A percentile compares a stretch with the other conserved stretches of the same genome.
phyloP scores from a whole-genome alignment of 2,113 vertebrate species.

The Miniopterus natalensis region DNA sequence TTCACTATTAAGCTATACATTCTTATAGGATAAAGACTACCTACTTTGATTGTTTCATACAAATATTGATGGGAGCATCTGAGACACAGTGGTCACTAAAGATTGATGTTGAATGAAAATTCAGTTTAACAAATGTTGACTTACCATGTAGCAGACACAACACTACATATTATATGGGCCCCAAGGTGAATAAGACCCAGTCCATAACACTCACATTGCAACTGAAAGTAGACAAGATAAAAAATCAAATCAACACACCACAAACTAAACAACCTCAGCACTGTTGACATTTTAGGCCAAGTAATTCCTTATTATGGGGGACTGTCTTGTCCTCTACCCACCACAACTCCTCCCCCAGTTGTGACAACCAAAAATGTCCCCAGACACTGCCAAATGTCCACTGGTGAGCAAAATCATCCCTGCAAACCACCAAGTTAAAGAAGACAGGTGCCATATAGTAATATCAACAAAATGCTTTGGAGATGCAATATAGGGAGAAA shows the following conservation, averaged over 20 bases:
- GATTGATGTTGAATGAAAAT: background rate
- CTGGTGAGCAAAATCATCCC: background rate
- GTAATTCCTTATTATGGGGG: background rate
- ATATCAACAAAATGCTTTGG: background rate
- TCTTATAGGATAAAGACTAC: background rate
- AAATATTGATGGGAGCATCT: background rate
- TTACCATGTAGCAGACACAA: background rate
- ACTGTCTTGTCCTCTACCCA: background rate
- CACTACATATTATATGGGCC: background rate
- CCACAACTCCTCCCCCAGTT: background rate
- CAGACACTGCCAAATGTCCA: background rate
- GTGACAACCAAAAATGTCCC: background rate
- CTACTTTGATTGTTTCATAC: background rate
- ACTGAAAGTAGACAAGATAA: background rate
- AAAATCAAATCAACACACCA: background rate
- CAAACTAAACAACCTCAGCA: background rate
- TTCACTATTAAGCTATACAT: constrained; percentile 14
- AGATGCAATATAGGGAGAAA: background rate
- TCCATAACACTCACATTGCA: background rate
- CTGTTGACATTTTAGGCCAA: background rate
- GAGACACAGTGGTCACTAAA: background rate
- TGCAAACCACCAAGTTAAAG: background rate
- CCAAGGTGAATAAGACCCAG: background rate
- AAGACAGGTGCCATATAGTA: background rate
- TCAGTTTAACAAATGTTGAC: background rate